Evolutionary conservation across 2,888 invertebrate species (phyloP).

Genomic region (Pteria penguin): DNA sequence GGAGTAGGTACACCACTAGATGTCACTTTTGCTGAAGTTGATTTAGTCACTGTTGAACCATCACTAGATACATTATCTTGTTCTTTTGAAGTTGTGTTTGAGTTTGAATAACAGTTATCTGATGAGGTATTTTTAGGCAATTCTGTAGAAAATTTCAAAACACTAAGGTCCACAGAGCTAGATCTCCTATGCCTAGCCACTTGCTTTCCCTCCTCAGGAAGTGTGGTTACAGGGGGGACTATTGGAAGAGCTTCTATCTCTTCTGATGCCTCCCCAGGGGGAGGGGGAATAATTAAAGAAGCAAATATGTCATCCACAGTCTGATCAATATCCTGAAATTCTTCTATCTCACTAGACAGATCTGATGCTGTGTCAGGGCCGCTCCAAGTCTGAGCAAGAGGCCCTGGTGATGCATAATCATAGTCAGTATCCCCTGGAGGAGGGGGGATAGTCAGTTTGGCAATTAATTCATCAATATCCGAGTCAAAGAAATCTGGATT

Average conservation of each 20-base stretch:
- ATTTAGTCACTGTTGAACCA: background rate
- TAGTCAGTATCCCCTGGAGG: conserved; percentile 81
- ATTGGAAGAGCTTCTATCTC: conserved; percentile 61
- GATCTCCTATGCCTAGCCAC: conserved; percentile 56
- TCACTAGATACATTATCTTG: background rate
- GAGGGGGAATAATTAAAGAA: conserved; percentile 74
- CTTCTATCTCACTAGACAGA: background rate
- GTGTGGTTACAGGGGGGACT: conserved; percentile 64
- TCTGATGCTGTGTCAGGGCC: conserved; percentile 2
- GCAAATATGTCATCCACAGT: conserved; percentile 66
- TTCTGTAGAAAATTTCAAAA: conserved; percentile 42
- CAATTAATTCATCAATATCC: conserved; percentile 91
- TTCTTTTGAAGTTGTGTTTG: background rate
- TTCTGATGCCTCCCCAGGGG: conserved; percentile 56
- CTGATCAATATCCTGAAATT: conserved; percentile 8
- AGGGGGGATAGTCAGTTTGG: conserved; percentile 90
- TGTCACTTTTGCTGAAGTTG: background rate
- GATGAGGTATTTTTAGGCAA: conserved; percentile 7
- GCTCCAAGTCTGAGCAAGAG: conserved; percentile 17
- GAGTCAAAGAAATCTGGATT: conserved; percentile 69
- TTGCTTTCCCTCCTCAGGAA: conserved; percentile 40
- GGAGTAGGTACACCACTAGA: no score
- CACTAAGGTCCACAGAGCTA: conserved; percentile 56
- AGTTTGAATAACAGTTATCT: background rate
- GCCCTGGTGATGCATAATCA: background rate